These are phyloP conservation scores for Ceratotherium simum DNA, from an alignment of 2,113 vertebrate species.

Conservation along the genomic window DNA sequence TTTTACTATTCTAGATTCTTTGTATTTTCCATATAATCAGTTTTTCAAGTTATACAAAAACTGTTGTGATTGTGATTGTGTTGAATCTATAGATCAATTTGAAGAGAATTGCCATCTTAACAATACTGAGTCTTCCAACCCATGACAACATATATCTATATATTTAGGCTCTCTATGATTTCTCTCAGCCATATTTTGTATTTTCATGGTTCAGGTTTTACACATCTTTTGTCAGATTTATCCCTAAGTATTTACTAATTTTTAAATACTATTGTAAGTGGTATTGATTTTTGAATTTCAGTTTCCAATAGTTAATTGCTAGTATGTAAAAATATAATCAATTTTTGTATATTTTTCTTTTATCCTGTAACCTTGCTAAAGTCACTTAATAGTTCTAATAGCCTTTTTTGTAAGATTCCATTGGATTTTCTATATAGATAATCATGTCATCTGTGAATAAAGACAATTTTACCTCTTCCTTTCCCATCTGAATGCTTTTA, in stretches of 20 bases:
- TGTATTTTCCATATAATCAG: neutral
- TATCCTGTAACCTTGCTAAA: neutral
- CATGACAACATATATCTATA: neutral
- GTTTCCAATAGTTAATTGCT: neutral
- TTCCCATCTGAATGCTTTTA: neutral
- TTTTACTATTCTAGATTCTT: neutral
- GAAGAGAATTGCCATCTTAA: neutral
- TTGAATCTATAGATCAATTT: neutral
- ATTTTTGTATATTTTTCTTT: neutral
- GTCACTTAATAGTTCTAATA: neutral
- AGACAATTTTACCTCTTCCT: neutral
- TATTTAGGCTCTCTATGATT: neutral
- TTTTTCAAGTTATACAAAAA: neutral
- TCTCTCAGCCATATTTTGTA: neutral
- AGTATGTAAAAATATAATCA: neutral
- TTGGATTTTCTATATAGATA: neutral
- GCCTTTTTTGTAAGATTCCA: neutral
- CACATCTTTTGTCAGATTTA: neutral
- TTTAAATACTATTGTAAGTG: neutral
- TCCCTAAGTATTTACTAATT: neutral
- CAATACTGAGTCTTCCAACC: too few relatives aligned
- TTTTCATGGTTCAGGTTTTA: neutral
- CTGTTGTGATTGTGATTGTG: neutral
- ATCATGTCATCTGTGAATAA: neutral
- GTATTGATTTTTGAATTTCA: neutral